phyloP scores from a whole-genome alignment of 2,888 invertebrate genomes.

The Drosophila hamatofila region DNA sequence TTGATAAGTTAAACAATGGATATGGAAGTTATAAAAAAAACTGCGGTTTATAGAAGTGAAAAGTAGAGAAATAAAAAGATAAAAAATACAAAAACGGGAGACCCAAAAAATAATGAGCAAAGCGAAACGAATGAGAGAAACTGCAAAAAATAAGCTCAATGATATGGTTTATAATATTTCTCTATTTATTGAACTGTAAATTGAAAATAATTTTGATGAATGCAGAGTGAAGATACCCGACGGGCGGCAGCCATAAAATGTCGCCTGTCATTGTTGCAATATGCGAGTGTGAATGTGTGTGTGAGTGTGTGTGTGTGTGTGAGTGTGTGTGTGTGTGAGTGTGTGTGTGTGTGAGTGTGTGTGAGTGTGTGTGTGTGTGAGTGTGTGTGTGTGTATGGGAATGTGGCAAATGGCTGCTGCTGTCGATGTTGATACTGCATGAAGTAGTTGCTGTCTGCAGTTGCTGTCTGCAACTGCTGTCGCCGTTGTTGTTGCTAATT shows the following conservation, averaged over 20 bases:
- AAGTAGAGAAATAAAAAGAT: neutral
- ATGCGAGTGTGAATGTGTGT: neutral
- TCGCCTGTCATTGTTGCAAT: constrained; percentile 1
- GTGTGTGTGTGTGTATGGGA: neutral
- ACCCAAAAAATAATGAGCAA: neutral
- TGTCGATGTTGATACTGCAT: constrained; percentile 19
- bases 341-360: neutral
- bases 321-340: no score
- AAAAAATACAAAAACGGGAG: neutral
- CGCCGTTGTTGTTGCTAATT: constrained; percentile 57
- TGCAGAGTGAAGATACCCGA: neutral
- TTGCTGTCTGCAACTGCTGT: constrained; percentile 12
- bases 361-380: neutral
- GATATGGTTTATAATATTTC: neutral
- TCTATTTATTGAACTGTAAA: constrained; percentile 4
- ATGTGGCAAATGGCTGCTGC: neutral
- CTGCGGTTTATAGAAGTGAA: neutral
- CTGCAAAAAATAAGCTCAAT: neutral
- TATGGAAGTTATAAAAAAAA: neutral
- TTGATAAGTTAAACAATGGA: constrained; percentile 6
- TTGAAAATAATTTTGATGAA: neutral
- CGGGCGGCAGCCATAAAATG: constrained; percentile 5
- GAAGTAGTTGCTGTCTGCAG: constrained; percentile 14
- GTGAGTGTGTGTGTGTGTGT: constrained; percentile 1
- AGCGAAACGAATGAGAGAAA: neutral